Conservation (phyloP, 1,140 invertebrate species). For the Drosophila kepulauana region DNA sequence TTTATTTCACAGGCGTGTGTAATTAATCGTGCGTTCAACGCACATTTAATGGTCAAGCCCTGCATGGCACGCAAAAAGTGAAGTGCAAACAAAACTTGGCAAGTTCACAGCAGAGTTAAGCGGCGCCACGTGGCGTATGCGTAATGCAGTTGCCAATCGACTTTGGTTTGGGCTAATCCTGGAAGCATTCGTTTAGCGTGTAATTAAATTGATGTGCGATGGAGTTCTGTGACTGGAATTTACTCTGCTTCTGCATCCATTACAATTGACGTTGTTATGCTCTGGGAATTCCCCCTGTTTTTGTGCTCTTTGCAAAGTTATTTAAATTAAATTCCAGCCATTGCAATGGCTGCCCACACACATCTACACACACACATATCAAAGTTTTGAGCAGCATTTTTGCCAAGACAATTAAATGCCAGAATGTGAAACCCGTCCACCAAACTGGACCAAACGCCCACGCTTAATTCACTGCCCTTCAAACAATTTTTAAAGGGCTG, state of each 20-base stretch:
- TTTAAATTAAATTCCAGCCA: constrained; percentile 80
- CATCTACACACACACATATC: constrained; percentile 41
- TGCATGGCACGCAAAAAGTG: not conserved
- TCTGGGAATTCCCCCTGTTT: not conserved
- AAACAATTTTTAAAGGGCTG: constrained; percentile 36
- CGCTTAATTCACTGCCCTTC: constrained; percentile 2
- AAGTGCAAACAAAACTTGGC: not conserved
- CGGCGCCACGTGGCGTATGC: constrained; percentile 45
- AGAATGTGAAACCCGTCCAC: constrained; percentile 27
- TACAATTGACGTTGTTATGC: constrained; percentile 7
- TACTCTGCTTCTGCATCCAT: constrained; percentile 28
- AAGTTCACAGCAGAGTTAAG: not conserved
- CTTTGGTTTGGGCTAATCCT: constrained; percentile 61
- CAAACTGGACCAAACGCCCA: not conserved
- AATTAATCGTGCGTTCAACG: constrained; percentile 69
- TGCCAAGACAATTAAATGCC: constrained; percentile 75
- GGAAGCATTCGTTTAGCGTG: constrained; percentile 45
- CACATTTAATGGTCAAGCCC: constrained; percentile 67
- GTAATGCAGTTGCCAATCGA: constrained; percentile 34
- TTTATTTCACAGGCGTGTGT: constrained; percentile 40
- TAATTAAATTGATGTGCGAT: constrained; percentile 70
- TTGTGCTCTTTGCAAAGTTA: constrained; percentile 60
- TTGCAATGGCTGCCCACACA: constrained; percentile 43
- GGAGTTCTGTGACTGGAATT: constrained; percentile 14
- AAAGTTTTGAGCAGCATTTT: constrained; percentile 57